Evolutionary conservation across 2,888 invertebrate species (phyloP), one percentile per base, ranked within the genome.

Genomic region (Drosophila tripunctata): DNA sequence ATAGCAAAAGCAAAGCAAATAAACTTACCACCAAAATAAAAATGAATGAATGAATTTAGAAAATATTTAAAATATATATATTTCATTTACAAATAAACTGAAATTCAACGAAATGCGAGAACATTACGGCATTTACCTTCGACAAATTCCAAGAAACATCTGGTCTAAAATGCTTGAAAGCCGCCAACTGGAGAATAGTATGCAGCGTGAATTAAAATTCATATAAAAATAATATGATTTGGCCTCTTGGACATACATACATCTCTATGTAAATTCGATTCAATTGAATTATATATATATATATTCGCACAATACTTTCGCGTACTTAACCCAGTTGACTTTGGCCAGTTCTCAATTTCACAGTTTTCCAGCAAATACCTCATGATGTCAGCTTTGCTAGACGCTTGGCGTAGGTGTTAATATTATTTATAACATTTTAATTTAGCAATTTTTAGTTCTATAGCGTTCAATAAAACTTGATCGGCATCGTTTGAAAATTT

Each of bases 51-150:
- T 38, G 40, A 36, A 51, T 52, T 17, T 15, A 38, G 14, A 19
- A 31, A 36, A 51, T 12, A 48, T 17, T 22, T 14, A 5, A 45
- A 40, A 22, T 17, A 36, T 3, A 68, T 55, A 73, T 67, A 65
- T 76, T 69, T 79, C 54, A 57, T 60, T 36, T 47, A 71, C 60
- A 79, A 79, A 77, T 74, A 80, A 77, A 72, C 71, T 36, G 17
- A 55, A 35, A 30, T 55, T 21, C 31, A 33, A 7, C 17, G 45
- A 65, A 58, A 44, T 40, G 22, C 19, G 55, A 38, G 31, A 64
- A 62, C 40, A 52, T 55, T 41, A 51, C 8, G 3, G 19, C n/a
- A n/a, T 55, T 70, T 51, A 70, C 70, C 70, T 74, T 52, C 24
- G 38, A 12, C 47, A 10, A 69, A 55, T 55, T 56, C 31, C 19